phyloP scores from a whole-genome alignment of 2,888 invertebrate genomes.

The Brenthis hecate region DNA sequence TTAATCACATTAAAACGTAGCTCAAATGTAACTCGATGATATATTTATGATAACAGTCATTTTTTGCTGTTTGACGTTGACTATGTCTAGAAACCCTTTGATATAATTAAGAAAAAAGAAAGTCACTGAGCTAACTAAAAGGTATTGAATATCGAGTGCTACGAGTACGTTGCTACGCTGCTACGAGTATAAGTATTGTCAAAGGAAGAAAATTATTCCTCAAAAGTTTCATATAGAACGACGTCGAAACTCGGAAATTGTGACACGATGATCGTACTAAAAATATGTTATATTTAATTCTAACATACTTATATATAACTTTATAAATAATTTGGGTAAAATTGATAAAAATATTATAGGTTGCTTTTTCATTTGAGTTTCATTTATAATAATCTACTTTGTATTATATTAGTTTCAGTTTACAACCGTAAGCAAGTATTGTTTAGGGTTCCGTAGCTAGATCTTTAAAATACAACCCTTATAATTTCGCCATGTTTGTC shows the following conservation, averaged over 20 bases:
- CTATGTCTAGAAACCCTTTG: constrained; percentile 4
- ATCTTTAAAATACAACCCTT: too few relatives aligned
- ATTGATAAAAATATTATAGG: too few relatives aligned
- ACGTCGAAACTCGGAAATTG: constrained; percentile 1
- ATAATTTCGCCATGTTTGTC: too few relatives aligned
- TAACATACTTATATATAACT: too few relatives aligned
- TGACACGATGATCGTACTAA: background rate
- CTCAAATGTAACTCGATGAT: too few relatives aligned
- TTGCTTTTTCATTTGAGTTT: too few relatives aligned
- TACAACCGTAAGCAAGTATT: too few relatives aligned
- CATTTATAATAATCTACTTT: too few relatives aligned
- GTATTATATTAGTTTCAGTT: too few relatives aligned
- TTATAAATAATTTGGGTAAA: too few relatives aligned
- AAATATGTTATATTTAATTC: background rate
- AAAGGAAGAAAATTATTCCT: constrained; percentile 10
- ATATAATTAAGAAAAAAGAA: constrained; percentile 10
- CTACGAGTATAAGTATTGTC: constrained; percentile 7
- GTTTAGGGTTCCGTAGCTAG: too few relatives aligned
- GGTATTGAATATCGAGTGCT: constrained; percentile 6
- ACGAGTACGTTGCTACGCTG: background rate
- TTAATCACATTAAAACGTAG: too few relatives aligned
- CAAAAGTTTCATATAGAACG: constrained; percentile 2
- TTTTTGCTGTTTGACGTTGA: background rate
- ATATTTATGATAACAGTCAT: background rate
- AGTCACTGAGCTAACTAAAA: constrained; percentile 1